Evolutionary conservation across 1,140 invertebrate genomes (phyloP), one percentile per base, ranked within the genome.

Genomic region (Heliconius congener): DNA sequence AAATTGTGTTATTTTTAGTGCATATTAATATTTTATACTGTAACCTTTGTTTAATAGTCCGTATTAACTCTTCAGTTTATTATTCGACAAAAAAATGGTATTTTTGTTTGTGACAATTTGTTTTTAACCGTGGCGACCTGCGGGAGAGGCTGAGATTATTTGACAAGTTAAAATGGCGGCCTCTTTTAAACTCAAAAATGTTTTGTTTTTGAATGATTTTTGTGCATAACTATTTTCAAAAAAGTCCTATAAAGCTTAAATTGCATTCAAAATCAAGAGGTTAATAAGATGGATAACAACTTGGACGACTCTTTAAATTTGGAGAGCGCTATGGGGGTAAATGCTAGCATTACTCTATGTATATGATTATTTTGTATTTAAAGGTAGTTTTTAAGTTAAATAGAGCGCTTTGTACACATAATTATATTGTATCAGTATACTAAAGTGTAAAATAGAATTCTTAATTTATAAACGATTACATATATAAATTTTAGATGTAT

Each of bases 81-180:
- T 78, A 13, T 77, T 39, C 30, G 75, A 11, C 46, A 55, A 34
- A 39, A 66, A 71, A 50, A 23, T 71, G 66, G 71, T 81, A 74
- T 84, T 85, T 83, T 42, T 70, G 76, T 81, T 84, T 84, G 75
- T 84, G 84, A 87, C 81, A 86, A 90, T 93, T 94, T 94, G 93
- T 93, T 93, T 93, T 93, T 83, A 94, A 94, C 93, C 88, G 93
- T 94, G 93, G 90, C 89, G 87, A 88, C 85, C 86, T 86, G 84
- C 81, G 87, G 83, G 84, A 87, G 80, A 85, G 80, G 85, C 83
- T 82, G 82, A 80, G 74, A 81, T 79, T 82, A 83, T 91, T 91
- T 94, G 90, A 94, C 90, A 93, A 86, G 79, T 82, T 91, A 94
- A 92, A 93, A 94, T 94, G 92, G 93, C 93, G 93, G 93, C 92